Evolutionary conservation across 2,113 vertebrate genomes (phyloP).

Genomic region (Paralichthys olivaceus): DNA sequence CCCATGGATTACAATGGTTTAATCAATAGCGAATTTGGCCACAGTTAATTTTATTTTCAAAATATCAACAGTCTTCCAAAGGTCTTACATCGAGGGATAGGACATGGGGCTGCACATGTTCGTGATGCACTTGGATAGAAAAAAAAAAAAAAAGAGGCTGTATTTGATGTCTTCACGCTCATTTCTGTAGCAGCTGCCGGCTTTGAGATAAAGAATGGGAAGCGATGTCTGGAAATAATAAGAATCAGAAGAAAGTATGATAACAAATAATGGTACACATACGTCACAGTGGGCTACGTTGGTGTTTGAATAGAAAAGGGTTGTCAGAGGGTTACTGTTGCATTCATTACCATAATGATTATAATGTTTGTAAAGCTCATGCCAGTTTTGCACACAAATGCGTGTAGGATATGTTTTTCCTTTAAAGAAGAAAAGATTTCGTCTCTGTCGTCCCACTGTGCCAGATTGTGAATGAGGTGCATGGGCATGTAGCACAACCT

Average conservation of each 20-base stretch:
- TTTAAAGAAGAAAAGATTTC: not conserved
- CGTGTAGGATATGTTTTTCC: not conserved
- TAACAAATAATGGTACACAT: slow-evolving; percentile 1
- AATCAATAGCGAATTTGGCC: slow-evolving; percentile 42
- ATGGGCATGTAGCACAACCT: not conserved
- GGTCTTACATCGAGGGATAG: not conserved
- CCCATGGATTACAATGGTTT: slow-evolving; percentile 18
- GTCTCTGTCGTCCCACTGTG: too few species aligned
- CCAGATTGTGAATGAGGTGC: not conserved
- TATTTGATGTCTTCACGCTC: slow-evolving; percentile 7
- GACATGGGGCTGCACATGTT: not conserved
- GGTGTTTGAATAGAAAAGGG: slow-evolving; percentile 3
- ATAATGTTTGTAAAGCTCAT: not conserved
- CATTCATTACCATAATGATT: slow-evolving; percentile 34
- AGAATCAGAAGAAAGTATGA: slow-evolving; percentile 15
- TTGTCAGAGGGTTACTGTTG: slow-evolving; percentile 1
- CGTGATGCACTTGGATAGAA: not conserved
- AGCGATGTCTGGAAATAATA: slow-evolving; percentile 9
- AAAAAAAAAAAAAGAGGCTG: not conserved
- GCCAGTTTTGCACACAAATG: not conserved
- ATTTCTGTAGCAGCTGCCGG: slow-evolving; percentile 20
- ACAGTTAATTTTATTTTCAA: slow-evolving; percentile 27
- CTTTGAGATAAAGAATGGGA: slow-evolving; percentile 44
- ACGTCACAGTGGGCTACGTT: not conserved
- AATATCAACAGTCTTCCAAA: slow-evolving; percentile 35